Evolutionary conservation across 2,888 invertebrate genomes (phyloP).

Genomic region (Diabrotica balteata): DNA sequence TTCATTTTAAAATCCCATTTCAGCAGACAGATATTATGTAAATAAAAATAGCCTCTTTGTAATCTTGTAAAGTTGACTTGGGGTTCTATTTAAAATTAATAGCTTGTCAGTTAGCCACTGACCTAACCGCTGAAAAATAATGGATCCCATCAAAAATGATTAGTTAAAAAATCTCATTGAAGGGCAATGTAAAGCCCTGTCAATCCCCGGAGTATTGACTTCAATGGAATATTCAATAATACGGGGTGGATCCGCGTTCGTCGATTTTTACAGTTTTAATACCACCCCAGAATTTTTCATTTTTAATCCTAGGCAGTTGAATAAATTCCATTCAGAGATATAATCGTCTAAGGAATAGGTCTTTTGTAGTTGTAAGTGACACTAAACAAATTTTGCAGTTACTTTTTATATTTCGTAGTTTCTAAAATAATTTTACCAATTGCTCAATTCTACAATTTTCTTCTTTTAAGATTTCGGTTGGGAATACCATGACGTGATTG

Average conservation of each 20-base stretch:
- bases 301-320: not conserved
- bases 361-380: no score
- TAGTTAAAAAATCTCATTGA: slow-evolving; percentile 8
- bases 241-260: not conserved
- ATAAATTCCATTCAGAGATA: no score
- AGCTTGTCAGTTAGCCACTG: slow-evolving; percentile 7
- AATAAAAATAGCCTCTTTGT: not conserved
- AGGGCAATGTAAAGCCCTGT: slow-evolving; percentile 11
- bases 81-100: slow-evolving; percentile 9
- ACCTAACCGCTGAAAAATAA: slow-evolving; percentile 4
- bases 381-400: no score
- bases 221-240: slow-evolving; percentile 4
- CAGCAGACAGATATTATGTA: not conserved
- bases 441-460: no score
- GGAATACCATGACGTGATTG: no score
- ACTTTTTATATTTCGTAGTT: no score
- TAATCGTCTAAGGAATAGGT: no score
- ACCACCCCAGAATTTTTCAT: not conserved
- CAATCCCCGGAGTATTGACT: slow-evolving; percentile 6
- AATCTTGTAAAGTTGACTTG: slow-evolving; percentile 6
- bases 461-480: no score
- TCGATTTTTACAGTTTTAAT: slow-evolving; percentile 3
- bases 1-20: no score
- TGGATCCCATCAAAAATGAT: slow-evolving; percentile 13
- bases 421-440: no score